Conservation (phyloP, 2,888 invertebrate species). For the Mamestra brassicae region DNA sequence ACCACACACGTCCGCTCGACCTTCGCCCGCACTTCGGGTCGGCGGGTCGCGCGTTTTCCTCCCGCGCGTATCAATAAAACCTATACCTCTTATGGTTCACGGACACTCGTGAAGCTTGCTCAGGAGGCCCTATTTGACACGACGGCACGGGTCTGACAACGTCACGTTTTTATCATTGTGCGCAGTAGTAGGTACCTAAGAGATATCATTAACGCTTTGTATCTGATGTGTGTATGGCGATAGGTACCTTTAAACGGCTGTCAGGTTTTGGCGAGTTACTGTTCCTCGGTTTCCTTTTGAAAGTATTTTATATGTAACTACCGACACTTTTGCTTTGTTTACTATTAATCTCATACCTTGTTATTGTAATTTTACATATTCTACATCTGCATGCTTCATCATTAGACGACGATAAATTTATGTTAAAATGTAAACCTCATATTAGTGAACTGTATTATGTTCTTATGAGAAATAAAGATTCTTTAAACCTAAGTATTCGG, state of each 20-base stretch:
- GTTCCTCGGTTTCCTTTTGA: not conserved
- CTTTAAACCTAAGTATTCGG: no score
- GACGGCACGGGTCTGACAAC: constrained; percentile 38
- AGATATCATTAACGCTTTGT: constrained; percentile 16
- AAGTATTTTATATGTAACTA: not conserved
- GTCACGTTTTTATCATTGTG: constrained; percentile 50
- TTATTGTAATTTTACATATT: no score
- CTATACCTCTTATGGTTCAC: constrained; percentile 66
- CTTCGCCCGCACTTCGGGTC: constrained; percentile 74
- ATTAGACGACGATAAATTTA: no score
- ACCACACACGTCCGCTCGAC: constrained; percentile 60
- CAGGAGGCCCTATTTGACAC: constrained; percentile 67
- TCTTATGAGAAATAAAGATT: no score
- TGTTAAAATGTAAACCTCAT: no score
- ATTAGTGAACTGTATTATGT: no score
- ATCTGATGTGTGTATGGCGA: not conserved
- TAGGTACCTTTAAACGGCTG: not conserved
- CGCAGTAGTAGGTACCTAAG: constrained; percentile 35
- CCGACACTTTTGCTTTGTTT: no score
- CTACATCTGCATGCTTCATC: no score
- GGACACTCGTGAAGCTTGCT: constrained; percentile 65
- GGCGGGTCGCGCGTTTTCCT: constrained; percentile 70
- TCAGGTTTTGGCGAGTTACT: not conserved
- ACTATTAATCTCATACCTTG: no score
- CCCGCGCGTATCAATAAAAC: constrained; percentile 71